A percentile compares a stretch with the other conserved stretches of the same genome.
These are phyloP conservation scores for Pterostichus madidus DNA, from an alignment of 2,888 invertebrate species.

Conservation along the genomic window DNA sequence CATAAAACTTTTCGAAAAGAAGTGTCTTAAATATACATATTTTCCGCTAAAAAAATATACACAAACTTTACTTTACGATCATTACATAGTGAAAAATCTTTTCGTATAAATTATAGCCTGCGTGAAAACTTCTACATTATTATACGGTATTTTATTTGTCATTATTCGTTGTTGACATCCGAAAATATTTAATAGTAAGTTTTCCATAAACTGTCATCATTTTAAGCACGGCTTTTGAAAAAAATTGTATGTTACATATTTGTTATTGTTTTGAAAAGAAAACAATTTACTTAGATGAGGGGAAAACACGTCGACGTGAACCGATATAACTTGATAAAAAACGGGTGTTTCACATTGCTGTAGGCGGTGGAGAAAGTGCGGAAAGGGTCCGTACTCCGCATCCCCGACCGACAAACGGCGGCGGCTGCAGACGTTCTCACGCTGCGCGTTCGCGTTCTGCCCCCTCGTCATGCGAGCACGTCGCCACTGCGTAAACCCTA, in stretches of 20 bases:
- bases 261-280: slow-evolving; percentile 48
- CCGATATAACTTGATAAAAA: slow-evolving; percentile 45
- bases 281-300: slow-evolving; percentile 44
- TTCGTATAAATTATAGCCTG: neutral
- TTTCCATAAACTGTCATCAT: slow-evolving; percentile 1
- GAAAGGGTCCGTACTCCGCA: slow-evolving; percentile 12
- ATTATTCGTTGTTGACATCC: neutral
- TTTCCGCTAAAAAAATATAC: neutral
- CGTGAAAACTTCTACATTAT: neutral
- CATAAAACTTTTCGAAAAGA: neutral
- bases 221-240: neutral
- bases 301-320: slow-evolving; percentile 10
- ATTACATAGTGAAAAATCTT: neutral
- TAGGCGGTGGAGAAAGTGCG: slow-evolving; percentile 15
- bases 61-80: neutral
- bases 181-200: slow-evolving; percentile 2
- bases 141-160: neutral
- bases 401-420: neutral
- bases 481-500: slow-evolving; percentile 32
- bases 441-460: slow-evolving; percentile 33
- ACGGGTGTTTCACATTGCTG: slow-evolving; percentile 34
- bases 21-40: neutral
- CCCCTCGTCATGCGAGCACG: slow-evolving; percentile 32
- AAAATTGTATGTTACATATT: slow-evolving; percentile 22
- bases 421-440: slow-evolving; percentile 47